Percentiles rank a stretch among this genome's conserved stretches.
Evolutionary conservation across 1,140 invertebrate genomes (phyloP).

Genomic region (Heliconius himera): DNA sequence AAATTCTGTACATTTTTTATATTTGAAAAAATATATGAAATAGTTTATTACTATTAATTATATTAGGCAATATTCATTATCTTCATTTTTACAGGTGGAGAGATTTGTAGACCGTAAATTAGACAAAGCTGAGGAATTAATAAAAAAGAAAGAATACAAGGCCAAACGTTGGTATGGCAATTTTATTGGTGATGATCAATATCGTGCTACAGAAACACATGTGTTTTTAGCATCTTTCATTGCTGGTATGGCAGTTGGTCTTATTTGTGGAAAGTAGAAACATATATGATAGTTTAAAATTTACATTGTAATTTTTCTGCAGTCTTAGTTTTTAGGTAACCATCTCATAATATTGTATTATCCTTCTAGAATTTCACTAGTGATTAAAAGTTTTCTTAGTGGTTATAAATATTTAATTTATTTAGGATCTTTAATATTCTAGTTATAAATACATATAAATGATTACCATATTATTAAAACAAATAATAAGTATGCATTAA

Average conservation of each 20-base stretch:
- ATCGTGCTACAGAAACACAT: constrained; percentile 87
- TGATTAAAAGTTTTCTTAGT: constrained; percentile 23
- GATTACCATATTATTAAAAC: neutral
- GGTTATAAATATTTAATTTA: constrained; percentile 8
- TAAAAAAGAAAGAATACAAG: constrained; percentile 86
- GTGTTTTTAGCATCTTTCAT: constrained; percentile 88
- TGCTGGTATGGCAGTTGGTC: constrained; percentile 87
- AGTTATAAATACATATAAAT: neutral
- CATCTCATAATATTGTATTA: constrained; percentile 23
- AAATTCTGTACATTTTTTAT: too few species aligned
- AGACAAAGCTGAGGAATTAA: constrained; percentile 87
- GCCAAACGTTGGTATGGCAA: constrained; percentile 88
- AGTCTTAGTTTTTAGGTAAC: constrained; percentile 17
- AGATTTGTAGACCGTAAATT: constrained; percentile 89
- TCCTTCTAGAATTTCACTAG: constrained; percentile 3
- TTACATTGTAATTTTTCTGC: constrained; percentile 3
- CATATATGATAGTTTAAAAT: neutral
- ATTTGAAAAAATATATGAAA: too few species aligned
- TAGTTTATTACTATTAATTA: neutral
- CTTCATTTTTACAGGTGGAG: constrained; percentile 84
- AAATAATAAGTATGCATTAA: neutral
- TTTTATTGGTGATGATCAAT: constrained; percentile 84
- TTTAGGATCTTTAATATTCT: neutral
- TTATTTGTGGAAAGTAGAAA: constrained; percentile 74
- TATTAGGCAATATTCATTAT: neutral